A percentile compares a stretch with the other conserved stretches of the same genome.
These are phyloP conservation scores for Copsychus sechellarum DNA, from an alignment of 2,113 vertebrate species.

Conservation along the genomic window DNA sequence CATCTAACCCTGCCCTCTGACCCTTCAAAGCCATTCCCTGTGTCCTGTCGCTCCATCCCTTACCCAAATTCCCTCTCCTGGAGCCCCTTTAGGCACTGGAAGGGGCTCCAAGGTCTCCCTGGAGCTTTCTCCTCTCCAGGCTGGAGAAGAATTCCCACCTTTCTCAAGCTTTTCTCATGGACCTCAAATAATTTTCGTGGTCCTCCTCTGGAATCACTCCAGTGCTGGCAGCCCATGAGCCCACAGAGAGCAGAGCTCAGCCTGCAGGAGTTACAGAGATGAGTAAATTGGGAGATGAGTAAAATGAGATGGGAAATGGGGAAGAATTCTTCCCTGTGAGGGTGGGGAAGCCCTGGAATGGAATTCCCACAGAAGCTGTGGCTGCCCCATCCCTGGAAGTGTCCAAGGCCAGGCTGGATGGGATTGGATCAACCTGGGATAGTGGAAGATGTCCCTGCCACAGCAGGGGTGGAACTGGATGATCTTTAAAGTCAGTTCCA, in stretches of 20 bases:
- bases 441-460: background rate
- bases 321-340: background rate
- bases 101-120: background rate
- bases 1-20: background rate
- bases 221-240: background rate
- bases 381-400: background rate
- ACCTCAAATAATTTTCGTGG: fast-evolving
- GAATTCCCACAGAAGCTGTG: background rate
- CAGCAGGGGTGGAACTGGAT: background rate
- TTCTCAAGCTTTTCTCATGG: background rate
- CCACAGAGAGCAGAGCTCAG: background rate
- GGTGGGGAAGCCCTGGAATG: background rate
- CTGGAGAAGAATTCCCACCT: fast-evolving
- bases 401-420: fast-evolving
- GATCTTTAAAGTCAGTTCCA: background rate
- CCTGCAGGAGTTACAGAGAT: background rate
- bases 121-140: background rate
- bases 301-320: background rate
- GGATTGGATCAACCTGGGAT: background rate
- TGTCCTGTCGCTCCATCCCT: background rate
- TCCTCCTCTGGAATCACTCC: background rate
- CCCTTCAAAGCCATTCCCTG: background rate
- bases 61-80: fast-evolving
- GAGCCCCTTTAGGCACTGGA: background rate
- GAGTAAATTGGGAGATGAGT: too few relatives aligned